A percentile compares a stretch with the other conserved stretches of the same genome.
Conservation (phyloP, 2,797 vertebrate genomes). For the Megalops cyprinoides region DNA sequence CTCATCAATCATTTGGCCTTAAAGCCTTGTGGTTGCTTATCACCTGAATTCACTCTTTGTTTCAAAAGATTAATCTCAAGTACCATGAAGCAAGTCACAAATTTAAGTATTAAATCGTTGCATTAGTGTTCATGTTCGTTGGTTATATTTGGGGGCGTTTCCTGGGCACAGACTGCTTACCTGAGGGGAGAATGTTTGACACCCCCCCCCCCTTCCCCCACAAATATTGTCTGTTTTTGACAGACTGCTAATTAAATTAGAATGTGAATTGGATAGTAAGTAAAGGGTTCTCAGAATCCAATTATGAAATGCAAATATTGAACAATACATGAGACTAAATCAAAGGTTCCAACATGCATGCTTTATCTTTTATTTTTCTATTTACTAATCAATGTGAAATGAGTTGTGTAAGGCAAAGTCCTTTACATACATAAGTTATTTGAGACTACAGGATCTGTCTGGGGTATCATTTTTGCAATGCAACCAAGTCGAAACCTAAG, state of each 20-base stretch:
- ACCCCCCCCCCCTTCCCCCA: no score
- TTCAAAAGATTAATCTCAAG: background rate
- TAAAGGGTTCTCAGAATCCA: background rate
- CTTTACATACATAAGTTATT: background rate
- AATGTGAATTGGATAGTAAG: background rate
- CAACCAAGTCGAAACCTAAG: background rate
- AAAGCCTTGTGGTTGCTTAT: background rate
- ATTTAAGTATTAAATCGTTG: background rate
- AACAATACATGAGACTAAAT: background rate
- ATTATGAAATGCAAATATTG: background rate
- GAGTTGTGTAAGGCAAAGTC: no score
- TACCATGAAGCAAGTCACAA: background rate
- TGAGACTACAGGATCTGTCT: background rate
- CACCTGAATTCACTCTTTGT: background rate
- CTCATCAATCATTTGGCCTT: no score
- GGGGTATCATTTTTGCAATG: background rate
- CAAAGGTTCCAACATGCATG: background rate
- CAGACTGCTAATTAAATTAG: background rate
- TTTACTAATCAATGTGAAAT: no score
- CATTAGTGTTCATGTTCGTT: background rate
- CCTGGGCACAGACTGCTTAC: no score
- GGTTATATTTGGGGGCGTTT: background rate
- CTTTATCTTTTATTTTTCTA: no score
- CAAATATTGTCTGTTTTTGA: no score
- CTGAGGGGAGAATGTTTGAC: no score